phyloP scores from a whole-genome alignment of 2,797 vertebrate genomes.

The Argya squamiceps region DNA sequence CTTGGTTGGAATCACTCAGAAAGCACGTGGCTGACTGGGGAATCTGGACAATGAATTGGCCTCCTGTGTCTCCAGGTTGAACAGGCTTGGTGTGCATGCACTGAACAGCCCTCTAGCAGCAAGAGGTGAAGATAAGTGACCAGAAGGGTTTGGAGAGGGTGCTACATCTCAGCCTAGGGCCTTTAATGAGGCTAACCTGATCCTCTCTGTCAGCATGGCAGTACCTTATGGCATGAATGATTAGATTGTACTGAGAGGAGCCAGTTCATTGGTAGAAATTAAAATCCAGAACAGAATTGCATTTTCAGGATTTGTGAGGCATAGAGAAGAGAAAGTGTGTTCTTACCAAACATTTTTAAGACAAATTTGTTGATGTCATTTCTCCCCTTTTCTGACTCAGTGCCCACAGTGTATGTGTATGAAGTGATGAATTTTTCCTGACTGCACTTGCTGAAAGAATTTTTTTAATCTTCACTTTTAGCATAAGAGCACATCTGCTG shows the following conservation, averaged over 20 bases:
- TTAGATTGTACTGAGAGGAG: neutral
- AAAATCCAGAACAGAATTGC: neutral
- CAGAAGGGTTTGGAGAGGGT: neutral
- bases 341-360: neutral
- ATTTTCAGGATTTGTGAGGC: neutral
- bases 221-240: neutral
- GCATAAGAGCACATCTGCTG: neutral
- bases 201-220: neutral
- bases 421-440: neutral
- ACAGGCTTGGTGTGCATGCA: neutral
- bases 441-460: neutral
- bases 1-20: neutral
- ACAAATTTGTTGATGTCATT: neutral
- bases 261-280: neutral
- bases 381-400: neutral
- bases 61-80: neutral
- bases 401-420: neutral
- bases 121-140: fast-evolving
- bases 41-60: neutral
- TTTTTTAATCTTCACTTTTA: neutral
- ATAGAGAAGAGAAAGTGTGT: neutral
- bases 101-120: neutral
- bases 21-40: neutral
- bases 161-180: neutral
- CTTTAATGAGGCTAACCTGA: neutral